These are phyloP conservation scores for Fabriciana adippe DNA, from an alignment of 2,888 invertebrate genomes.

Conservation along the genomic window DNA sequence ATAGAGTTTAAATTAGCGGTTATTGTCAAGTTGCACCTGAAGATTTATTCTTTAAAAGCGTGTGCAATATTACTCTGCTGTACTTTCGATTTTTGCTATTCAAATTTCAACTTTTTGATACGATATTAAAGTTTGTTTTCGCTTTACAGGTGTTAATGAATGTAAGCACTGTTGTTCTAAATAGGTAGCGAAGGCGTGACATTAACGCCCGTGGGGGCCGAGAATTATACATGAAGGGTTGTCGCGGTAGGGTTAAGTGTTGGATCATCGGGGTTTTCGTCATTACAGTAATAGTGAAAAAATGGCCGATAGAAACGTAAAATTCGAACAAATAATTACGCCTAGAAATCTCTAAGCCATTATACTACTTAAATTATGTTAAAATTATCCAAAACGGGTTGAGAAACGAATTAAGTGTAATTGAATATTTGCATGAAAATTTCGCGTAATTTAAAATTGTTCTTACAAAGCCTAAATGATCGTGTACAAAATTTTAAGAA, in stretches of 20 bases:
- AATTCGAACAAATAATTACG: neutral
- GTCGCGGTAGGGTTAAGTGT: constrained; percentile 71
- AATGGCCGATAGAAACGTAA: constrained; percentile 54
- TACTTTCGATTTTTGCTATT: constrained; percentile 40
- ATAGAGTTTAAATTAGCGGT: constrained; percentile 44
- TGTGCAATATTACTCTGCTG: constrained; percentile 69
- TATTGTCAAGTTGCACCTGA: constrained; percentile 56
- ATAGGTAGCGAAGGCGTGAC: constrained; percentile 76
- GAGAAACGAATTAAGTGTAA: no score
- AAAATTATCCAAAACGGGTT: no score
- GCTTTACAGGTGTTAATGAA: constrained; percentile 40
- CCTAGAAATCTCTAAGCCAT: no score
- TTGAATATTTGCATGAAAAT: no score
- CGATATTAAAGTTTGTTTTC: constrained; percentile 44
- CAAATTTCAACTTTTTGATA: constrained; percentile 42
- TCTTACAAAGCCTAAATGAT: no score
- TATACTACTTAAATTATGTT: no score
- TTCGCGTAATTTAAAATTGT: no score
- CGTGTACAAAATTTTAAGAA: no score
- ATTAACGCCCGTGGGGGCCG: constrained; percentile 74
- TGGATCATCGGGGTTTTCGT: constrained; percentile 52
- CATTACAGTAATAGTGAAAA: constrained; percentile 61
- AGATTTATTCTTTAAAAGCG: constrained; percentile 70
- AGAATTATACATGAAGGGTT: constrained; percentile 77
- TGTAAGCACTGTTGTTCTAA: constrained; percentile 67